Base-by-base conservation (phyloP, 2,888 invertebrate species). In the Lithophane semibrunnea region DNA sequence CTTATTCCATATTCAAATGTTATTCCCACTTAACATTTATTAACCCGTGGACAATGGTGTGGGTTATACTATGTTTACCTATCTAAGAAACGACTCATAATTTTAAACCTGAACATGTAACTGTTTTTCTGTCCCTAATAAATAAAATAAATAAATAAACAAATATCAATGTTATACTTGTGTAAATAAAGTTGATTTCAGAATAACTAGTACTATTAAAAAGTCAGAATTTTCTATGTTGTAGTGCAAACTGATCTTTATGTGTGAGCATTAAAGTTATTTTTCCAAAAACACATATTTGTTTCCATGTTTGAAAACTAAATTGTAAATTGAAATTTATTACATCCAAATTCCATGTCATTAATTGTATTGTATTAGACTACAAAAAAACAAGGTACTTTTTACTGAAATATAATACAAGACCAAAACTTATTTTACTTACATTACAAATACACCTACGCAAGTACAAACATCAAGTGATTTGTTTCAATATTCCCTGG, bases 401-500 rank as follows among this genome's bases (percentile, higher is more conserved):
- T 80, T 63, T 47, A 49, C 24, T 60, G 5, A 49, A 56, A 42
- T 82, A 29, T 73, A 73, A 60, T 69, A 66, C n/a, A 67, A 60
- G 61, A 37, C 1, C 12, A 60, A 49, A 60, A 47, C 49, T 66
- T 71, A 82, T 12, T 70, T 58, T 52, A 56, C 60, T 61, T 47
- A 58, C 9, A 68, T 47, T 73, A 42, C 2, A 66, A 12, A 58
- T 63, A 69, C 49, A 54, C 4, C n/a, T n/a, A n/a, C 0, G n/a
- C n/a, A n/a, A 56, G 4, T 21, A 56, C 5, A 42, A 29, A 44
- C 5, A 49, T 72, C 44, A 97, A 69, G 93, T 93, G 86, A 98
- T 97, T 93, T 99, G 98, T 92, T 99, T 98, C 63, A 99, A 97
- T 88, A 99, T 97, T 69, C 99, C 99, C 95, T 99, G 99, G 73